Evolutionary conservation across 1,140 invertebrate species (phyloP).

Genomic region (Arion vulgaris): DNA sequence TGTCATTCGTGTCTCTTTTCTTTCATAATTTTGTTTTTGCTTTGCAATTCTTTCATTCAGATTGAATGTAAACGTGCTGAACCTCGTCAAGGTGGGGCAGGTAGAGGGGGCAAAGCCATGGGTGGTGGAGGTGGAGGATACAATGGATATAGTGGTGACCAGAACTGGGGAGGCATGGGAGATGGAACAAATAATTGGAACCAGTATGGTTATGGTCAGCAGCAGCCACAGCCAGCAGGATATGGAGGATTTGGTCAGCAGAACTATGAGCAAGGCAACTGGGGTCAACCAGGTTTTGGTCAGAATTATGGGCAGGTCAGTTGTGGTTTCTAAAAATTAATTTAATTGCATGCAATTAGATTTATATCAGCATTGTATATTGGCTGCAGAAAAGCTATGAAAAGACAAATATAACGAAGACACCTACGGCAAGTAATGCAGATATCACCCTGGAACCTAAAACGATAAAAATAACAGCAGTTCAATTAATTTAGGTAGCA

Average conservation of each 20-base stretch:
- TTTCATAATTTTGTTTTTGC: too few species aligned
- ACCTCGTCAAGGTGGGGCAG: conserved; percentile 39
- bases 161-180: conserved; percentile 30
- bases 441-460: too few species aligned
- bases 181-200: conserved; percentile 29
- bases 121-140: background rate
- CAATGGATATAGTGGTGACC: conserved; percentile 22
- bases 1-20: too few species aligned
- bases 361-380: too few species aligned
- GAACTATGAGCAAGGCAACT: conserved; percentile 29
- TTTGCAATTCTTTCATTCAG: too few species aligned
- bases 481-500: too few species aligned
- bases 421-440: too few species aligned
- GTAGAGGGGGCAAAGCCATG: conserved; percentile 15
- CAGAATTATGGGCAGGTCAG: background rate
- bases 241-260: conserved; percentile 30
- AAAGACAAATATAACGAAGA: too few species aligned
- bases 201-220: conserved; percentile 21
- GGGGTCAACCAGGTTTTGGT: conserved; percentile 18
- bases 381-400: too few species aligned
- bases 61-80: conserved; percentile 43
- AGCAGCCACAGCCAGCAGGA: conserved; percentile 8
- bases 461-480: too few species aligned
- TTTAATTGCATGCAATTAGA: too few species aligned
- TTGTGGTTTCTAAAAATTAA: too few species aligned